phyloP scores from a whole-genome alignment of 2,888 invertebrate species.

The Cataglyphis livida region DNA sequence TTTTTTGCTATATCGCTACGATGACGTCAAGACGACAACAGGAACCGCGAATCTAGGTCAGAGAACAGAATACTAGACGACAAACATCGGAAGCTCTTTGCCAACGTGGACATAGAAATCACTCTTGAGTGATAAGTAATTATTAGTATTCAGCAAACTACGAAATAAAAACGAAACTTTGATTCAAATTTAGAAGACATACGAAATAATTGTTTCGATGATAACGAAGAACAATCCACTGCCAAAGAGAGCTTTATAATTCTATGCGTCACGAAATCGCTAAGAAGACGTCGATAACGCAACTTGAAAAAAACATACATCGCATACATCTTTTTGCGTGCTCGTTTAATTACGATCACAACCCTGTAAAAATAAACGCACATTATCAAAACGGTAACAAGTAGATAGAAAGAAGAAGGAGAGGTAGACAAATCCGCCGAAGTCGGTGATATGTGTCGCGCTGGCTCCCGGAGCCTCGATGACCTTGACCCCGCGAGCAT shows the following conservation, averaged over 20 bases:
- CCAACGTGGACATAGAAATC: conserved; percentile 12
- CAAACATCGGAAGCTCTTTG: conserved; percentile 18
- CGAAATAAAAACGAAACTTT: conserved; percentile 12
- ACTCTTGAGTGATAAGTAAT: neutral
- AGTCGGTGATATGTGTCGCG: conserved; percentile 80
- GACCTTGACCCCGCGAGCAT: conserved; percentile 83
- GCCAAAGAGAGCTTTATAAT: conserved; percentile 25
- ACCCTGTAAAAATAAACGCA: neutral
- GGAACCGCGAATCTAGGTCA: neutral
- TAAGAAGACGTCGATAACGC: neutral
- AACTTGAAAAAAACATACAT: no score
- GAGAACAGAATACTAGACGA: neutral
- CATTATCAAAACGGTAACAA: neutral
- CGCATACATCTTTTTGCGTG: neutral
- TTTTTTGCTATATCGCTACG: neutral
- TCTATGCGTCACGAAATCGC: neutral
- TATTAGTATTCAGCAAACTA: conserved; percentile 8
- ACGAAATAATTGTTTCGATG: neutral
- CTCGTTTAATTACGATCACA: conserved; percentile 2
- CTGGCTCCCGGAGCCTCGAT: conserved; percentile 82
- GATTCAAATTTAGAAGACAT: neutral
- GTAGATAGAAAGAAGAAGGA: conserved; percentile 26
- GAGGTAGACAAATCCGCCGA: conserved; percentile 53
- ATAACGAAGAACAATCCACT: conserved; percentile 15
- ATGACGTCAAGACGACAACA: neutral